Evolutionary conservation across 2,113 vertebrate species (phyloP), one percentile per base, ranked within the genome.

Genomic region (Atlantisia rogersi): DNA sequence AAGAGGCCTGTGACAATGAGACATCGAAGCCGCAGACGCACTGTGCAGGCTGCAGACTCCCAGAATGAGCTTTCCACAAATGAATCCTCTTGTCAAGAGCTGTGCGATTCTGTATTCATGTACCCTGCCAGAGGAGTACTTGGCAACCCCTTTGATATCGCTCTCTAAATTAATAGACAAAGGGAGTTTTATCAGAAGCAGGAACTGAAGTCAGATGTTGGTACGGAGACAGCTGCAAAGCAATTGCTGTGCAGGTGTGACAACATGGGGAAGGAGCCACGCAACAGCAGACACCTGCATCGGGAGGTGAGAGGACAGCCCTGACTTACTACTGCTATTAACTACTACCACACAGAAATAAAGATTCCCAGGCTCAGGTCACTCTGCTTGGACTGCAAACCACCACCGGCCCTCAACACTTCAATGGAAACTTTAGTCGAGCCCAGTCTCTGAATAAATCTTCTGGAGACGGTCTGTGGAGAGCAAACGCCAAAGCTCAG

Each of bases 111-210:
- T 65, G 85, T 71, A 93, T 94, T 92, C 92, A 74, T 80, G 93
- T 92, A 96, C 55, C 90, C 94, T 96, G 93, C 87, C 95, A 94
- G 90, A 95, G 94, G 39, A 86, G 95, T 75, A 92, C 94, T 96
- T 97, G 95, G 95, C 93, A 97, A 95, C 86, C 84, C 95, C 93
- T 96, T 91, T 95, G 94, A 97, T 96, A 93, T 87, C 55, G 1
- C 87, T 96, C 93, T 95, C 73, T 94, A 97, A 97, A 97, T 96
- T 97, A 97, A 94, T 55, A 95, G 75, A 93, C 78, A 97, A 94
- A 94, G 90, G 70, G 95, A 83, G 92, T 88, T 96, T 86, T 96
- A 95, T 90, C 87, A 97, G 92, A 95, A 95, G 70, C 91, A 97
- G 93, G 88, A 97, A 95, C 86, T 87, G 96, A 48, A 95, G 65